Evolutionary conservation across 1,140 invertebrate species (phyloP).

Genomic region (Drosophila nigromelanica): DNA sequence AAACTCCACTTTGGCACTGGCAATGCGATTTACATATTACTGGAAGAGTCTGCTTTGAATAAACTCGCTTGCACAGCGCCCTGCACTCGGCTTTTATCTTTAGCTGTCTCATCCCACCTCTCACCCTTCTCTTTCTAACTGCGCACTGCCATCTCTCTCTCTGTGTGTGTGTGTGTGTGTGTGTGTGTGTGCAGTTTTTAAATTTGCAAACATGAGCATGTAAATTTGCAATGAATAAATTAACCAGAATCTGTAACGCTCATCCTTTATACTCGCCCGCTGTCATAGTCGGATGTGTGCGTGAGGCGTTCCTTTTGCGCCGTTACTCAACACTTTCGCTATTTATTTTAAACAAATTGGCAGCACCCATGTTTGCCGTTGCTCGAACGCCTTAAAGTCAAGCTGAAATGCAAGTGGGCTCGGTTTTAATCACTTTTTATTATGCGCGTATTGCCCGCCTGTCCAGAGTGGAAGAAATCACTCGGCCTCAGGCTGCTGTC

Average conservation of each 20-base stretch:
- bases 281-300: conserved; percentile 25
- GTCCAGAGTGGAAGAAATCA: conserved; percentile 38
- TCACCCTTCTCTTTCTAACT: conserved; percentile 16
- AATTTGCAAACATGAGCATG: conserved; percentile 80
- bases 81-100: conserved; percentile 27
- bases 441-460: conserved; percentile 42
- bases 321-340: conserved; percentile 71
- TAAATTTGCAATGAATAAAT: conserved; percentile 82
- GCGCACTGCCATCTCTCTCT: conserved; percentile 6
- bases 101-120: not conserved
- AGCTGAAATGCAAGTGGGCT: conserved; percentile 18
- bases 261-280: not conserved
- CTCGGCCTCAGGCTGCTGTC: conserved; percentile 36
- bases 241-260: conserved; percentile 57
- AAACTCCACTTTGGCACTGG: conserved; percentile 51
- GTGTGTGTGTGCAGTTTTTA: conserved; percentile 66
- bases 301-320: conserved; percentile 26
- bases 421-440: conserved; percentile 74
- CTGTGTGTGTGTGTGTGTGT: not conserved
- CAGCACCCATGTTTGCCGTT: conserved; percentile 18
- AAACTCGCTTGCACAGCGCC: conserved; percentile 49
- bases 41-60: conserved; percentile 77
- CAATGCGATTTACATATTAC: conserved; percentile 77
- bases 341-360: conserved; percentile 77
- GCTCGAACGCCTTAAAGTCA: conserved; percentile 25